Evolutionary conservation across 2,113 vertebrate genomes (phyloP), one percentile per base, ranked within the genome.

Genomic region (Trogon melanurus): DNA sequence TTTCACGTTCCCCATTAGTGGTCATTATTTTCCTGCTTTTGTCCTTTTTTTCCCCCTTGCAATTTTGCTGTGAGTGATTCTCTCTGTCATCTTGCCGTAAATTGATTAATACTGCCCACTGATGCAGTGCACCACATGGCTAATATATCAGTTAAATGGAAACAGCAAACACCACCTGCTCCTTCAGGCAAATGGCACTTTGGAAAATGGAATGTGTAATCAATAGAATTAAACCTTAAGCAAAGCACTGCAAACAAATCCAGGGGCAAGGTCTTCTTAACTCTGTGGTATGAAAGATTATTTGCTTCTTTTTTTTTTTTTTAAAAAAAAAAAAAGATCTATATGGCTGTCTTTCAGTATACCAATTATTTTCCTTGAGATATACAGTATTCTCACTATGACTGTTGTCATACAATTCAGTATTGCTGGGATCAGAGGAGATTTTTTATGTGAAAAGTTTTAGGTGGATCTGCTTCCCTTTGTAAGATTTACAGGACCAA

Each of bases 101-200:
- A 98, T 98, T 98, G 98, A 98, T 98, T 97, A 98, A 98, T 98
- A 95, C 96, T 97, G 97, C 95, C 98, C 97, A 97, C 97, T 98
- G 97, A 98, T 98, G 98, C 98, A 97, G 97, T 97, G 98, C 97
- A 98, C 98, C 98, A 98, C 98, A 98, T 98, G 98, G 98, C 98
- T 98, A 98, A 98, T 98, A 98, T 97, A 98, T 98, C 98, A 98
- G 98, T 98, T 98, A 98, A 98, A 98, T 98, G 98, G 98, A 98
- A 98, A 98, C 97, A 95, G 98, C 98, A 98, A 98, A 98, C 98
- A 98, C 98, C 98, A 98, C 98, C 98, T 98, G 98, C 98, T 98
- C 98, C 98, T 98, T 98, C 98, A 98, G 96, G 98, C 98, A 98
- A 98, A 98, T 98, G 97, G 98, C 98, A 98, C 98, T 98, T 98